Conservation (phyloP, 2,113 vertebrate species). For the Gymnogyps californianus region DNA sequence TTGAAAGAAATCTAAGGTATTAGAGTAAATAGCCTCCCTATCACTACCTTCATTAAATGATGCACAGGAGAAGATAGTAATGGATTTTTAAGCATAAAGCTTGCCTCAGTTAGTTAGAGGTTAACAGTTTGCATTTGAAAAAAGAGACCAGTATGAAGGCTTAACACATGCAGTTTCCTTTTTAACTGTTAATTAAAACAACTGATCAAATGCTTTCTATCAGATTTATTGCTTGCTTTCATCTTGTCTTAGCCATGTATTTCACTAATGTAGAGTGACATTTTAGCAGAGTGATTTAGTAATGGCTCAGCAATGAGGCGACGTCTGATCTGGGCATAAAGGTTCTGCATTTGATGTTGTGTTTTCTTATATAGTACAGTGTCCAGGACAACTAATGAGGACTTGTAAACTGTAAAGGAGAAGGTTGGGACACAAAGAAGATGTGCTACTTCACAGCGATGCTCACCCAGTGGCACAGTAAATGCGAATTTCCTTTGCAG, state of each 20-base stretch:
- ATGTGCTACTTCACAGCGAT: neutral
- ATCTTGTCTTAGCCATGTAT: neutral
- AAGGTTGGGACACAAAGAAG: neutral
- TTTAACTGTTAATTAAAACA: constrained; percentile 1
- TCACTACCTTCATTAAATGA: neutral
- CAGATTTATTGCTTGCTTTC: neutral
- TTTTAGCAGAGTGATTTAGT: neutral
- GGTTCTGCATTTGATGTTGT: neutral
- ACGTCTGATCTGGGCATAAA: neutral
- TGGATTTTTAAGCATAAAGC: constrained; percentile 2
- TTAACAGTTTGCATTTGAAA: neutral
- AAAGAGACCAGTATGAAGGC: neutral
- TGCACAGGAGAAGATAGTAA: neutral
- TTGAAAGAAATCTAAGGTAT: neutral
- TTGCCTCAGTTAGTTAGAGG: neutral
- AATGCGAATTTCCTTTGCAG: neutral
- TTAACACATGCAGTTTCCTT: neutral
- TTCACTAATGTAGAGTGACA: neutral
- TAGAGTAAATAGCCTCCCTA: neutral
- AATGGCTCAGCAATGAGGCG: neutral
- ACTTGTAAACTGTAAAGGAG: neutral
- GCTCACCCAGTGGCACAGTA: neutral
- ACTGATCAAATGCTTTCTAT: neutral
- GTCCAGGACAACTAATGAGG: neutral
- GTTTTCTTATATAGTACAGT: neutral